Conservation (phyloP, 2,888 invertebrate species). For the Dyspetes luteomarginatus region DNA sequence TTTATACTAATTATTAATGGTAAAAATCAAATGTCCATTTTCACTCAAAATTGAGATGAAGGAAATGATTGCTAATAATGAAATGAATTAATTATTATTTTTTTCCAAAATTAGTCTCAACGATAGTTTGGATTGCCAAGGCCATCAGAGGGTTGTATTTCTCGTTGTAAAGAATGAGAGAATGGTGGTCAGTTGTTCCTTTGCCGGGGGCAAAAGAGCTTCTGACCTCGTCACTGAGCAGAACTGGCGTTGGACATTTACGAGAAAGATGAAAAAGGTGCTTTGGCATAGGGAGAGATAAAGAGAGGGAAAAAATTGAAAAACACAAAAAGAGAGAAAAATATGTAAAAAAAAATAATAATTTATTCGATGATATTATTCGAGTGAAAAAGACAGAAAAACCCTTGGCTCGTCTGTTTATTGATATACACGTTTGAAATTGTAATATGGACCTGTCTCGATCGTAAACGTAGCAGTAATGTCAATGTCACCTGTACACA, state of each 20-base stretch:
- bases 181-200: background rate
- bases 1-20: too few relatives aligned
- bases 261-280: background rate
- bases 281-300: background rate
- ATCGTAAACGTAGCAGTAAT: conserved; percentile 50
- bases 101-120: background rate
- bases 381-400: conserved; percentile 19
- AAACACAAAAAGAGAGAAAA: background rate
- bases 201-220: background rate
- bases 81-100: background rate
- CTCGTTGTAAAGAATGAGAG: background rate
- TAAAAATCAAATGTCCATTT: too few relatives aligned
- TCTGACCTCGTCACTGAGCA: background rate
- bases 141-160: background rate
- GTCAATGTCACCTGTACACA: conserved; percentile 74
- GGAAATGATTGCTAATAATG: background rate
- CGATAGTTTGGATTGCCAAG: background rate
- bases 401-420: conserved; percentile 28
- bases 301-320: background rate
- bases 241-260: background rate
- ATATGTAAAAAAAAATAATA: background rate
- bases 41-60: too few relatives aligned
- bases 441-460: conserved; percentile 16
- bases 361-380: background rate
- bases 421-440: conserved; percentile 18